These are phyloP conservation scores for Discoglossus pictus DNA, from an alignment of 2,797 vertebrate species.

Conservation along the genomic window DNA sequence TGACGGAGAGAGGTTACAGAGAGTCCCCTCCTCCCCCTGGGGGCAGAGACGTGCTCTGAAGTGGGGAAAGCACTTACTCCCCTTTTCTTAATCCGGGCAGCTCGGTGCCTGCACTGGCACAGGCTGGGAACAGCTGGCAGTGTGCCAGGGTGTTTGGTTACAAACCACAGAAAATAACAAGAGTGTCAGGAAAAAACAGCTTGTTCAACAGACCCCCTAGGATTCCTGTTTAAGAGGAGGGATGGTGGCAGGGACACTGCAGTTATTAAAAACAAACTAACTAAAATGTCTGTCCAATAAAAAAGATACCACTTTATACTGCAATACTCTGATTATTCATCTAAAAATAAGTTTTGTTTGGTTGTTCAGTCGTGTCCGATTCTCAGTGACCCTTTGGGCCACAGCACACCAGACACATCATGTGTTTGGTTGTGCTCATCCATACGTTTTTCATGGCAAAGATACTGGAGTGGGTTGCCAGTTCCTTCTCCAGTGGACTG, in stretches of 20 bases:
- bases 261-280: too few relatives aligned
- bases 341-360: too few relatives aligned
- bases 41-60: constrained; percentile 40
- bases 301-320: neutral
- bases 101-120: constrained; percentile 33
- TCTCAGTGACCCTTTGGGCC: too few relatives aligned
- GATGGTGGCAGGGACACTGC: neutral
- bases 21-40: constrained; percentile 40
- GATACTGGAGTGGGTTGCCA: too few relatives aligned
- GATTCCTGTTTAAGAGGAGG: neutral
- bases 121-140: constrained; percentile 14
- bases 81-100: constrained; percentile 25
- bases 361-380: too few relatives aligned
- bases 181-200: constrained; percentile 1
- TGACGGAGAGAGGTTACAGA: constrained; percentile 32
- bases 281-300: too few relatives aligned
- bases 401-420: too few relatives aligned
- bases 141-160: neutral
- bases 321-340: too few relatives aligned
- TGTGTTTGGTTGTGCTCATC: too few relatives aligned
- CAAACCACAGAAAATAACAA: constrained; percentile 20
- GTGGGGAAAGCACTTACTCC: constrained; percentile 16
- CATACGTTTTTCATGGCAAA: too few relatives aligned
- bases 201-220: neutral
- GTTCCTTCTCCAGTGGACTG: too few relatives aligned